Evolutionary conservation across 2,888 invertebrate species (phyloP), one percentile per base, ranked within the genome.

Genomic region (Melanophora roralis): DNA sequence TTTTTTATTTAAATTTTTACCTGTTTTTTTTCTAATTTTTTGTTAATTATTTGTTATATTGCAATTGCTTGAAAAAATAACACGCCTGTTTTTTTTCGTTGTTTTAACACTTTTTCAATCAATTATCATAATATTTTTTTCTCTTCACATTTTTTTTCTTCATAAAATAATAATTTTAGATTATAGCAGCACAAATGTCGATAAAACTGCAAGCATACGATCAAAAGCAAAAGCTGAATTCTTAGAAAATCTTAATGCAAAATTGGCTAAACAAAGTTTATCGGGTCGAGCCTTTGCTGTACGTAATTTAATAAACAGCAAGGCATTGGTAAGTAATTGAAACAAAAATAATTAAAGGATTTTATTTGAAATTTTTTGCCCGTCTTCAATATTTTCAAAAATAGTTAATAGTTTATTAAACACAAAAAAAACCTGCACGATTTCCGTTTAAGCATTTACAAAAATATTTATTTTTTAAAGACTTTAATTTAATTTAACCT

Each of bases 211-310:
- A 89, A 87, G 89, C 89, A 86, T 88, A 81, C 86, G 89, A 82
- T 85, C 89, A 71, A 89, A 91, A 82, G 88, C 89, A 75, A 91
- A 90, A 85, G 93, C 90, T 90, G 92, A 93, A 87, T 96, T 96
- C 89, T 90, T 96, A 64, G 95, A 95, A 90, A 95, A 95, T 86
- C 89, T 96, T 81, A 96, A 96, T 84, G 95, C 95, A 12, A 96
- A 95, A 85, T 90, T 96, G 85, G 92, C 93, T 59, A 92, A 93
- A 84, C 93, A 93, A 87, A 89, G 90, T 83, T 92, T 92, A 83
- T 89, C 92, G 43, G 91, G 91, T 86, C 92, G 93, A 83, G 94
- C 94, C 65, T 92, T 91, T 85, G 92, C 92, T 81, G 94, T 95
- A 65, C 91, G 95, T 60, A 94, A 95, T 84, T 92, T 94, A 86